phyloP scores from a whole-genome alignment of 2,888 invertebrate genomes.

The Macaria notata region DNA sequence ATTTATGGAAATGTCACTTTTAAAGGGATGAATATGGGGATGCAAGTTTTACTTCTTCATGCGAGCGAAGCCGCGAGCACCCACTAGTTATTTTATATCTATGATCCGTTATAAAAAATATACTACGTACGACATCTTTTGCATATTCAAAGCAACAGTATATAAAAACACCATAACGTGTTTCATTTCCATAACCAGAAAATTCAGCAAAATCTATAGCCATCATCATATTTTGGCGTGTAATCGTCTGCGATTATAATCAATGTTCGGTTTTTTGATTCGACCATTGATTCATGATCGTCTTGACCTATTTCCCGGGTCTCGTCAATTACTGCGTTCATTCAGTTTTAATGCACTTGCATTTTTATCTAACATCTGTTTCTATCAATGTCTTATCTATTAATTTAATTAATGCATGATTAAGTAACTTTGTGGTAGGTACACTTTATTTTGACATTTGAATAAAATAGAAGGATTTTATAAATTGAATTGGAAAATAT shows the following conservation, averaged over 20 bases:
- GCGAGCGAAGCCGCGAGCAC: no score
- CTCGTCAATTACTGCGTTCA: conserved; percentile 10
- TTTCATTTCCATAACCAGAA: conserved; percentile 6
- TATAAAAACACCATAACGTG: not conserved
- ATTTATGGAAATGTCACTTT: no score
- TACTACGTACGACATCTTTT: not conserved
- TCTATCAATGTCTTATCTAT: not conserved
- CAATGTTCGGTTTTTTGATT: conserved; percentile 5
- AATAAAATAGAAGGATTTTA: no score
- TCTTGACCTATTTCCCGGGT: conserved; percentile 21
- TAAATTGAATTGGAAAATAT: no score
- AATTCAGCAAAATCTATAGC: not conserved
- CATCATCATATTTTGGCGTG: conserved; percentile 12
- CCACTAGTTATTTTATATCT: no score
- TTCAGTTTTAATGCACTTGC: conserved; percentile 17
- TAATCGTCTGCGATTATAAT: conserved; percentile 14
- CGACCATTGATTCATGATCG: conserved; percentile 15
- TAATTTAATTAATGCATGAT: no score
- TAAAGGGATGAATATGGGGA: no score
- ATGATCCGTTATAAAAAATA: not conserved
- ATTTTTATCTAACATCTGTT: conserved; percentile 7
- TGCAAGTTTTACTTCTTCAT: no score
- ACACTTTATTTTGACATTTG: no score
- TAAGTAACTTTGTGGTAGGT: no score
- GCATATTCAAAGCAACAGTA: not conserved